phyloP scores from a whole-genome alignment of 1,140 invertebrate genomes.

The Armadillidium nasatum region DNA sequence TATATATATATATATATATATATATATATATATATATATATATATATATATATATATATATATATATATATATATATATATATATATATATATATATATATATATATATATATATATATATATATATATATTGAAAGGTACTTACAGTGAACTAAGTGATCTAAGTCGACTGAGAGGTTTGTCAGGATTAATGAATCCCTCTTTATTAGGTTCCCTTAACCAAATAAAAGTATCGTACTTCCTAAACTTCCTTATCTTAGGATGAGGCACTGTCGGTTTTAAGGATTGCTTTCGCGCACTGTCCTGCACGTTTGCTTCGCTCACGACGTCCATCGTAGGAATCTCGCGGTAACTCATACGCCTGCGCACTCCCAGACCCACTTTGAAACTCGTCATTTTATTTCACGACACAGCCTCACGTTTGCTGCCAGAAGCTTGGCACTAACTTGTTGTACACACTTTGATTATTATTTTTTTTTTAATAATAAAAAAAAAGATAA shows the following conservation, averaged over 20 bases:
- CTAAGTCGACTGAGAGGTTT: conserved; percentile 42
- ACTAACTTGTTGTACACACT: background rate
- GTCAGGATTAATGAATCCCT: conserved; percentile 30
- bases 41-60: too few relatives aligned
- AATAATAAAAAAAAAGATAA: too few relatives aligned
- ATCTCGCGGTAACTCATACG: conserved; percentile 40
- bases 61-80: too few relatives aligned
- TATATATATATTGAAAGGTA: background rate
- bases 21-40: too few relatives aligned
- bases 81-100: too few relatives aligned
- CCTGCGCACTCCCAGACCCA: conserved; percentile 41
- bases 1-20: too few relatives aligned
- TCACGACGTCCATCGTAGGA: conserved; percentile 36
- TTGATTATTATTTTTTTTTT: background rate
- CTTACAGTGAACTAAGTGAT: conserved; percentile 43
- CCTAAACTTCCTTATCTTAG: conserved; percentile 41
- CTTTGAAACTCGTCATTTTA: conserved; percentile 43
- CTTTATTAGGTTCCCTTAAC: conserved; percentile 39
- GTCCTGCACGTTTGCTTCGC: conserved; percentile 18
- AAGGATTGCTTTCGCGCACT: conserved; percentile 38
- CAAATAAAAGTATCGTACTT: conserved; percentile 44
- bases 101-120: too few relatives aligned
- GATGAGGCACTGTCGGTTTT: conserved; percentile 35
- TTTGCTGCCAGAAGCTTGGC: conserved; percentile 1
- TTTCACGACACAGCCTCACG: background rate